Conservation (phyloP, 2,888 invertebrate genomes). For the Schizotus pectinicornis region DNA sequence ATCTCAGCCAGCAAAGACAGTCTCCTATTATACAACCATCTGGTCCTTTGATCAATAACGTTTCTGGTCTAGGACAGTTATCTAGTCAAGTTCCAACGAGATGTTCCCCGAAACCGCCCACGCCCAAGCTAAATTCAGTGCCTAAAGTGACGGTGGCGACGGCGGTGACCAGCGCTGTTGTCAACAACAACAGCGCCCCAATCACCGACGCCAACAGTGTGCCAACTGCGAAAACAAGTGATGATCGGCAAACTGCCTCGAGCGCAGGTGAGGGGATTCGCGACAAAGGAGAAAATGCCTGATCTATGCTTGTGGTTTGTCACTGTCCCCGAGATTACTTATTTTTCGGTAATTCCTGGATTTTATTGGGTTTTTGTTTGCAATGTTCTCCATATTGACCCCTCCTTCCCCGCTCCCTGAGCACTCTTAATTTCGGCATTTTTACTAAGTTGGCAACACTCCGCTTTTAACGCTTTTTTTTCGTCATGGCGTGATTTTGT, state of each 20-base stretch:
- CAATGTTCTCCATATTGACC: neutral
- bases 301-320: constrained; percentile 55
- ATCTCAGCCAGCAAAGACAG: constrained; percentile 51
- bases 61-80: constrained; percentile 37
- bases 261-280: constrained; percentile 56
- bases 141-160: constrained; percentile 26
- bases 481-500: too few species aligned
- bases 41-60: constrained; percentile 52
- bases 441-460: too few species aligned
- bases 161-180: constrained; percentile 23
- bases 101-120: constrained; percentile 49
- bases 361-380: constrained; percentile 47
- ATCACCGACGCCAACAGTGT: constrained; percentile 36
- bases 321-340: constrained; percentile 52
- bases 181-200: constrained; percentile 30
- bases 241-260: constrained; percentile 42
- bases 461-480: too few species aligned
- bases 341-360: constrained; percentile 56
- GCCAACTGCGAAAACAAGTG: constrained; percentile 33
- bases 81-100: constrained; percentile 41
- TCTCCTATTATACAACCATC: constrained; percentile 58
- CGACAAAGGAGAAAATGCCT: constrained; percentile 57
- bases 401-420: too few species aligned
- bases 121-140: constrained; percentile 40
- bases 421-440: too few species aligned